These are phyloP conservation scores for Mirounga angustirostris DNA, from an alignment of 2,113 vertebrate species.

Conservation along the genomic window DNA sequence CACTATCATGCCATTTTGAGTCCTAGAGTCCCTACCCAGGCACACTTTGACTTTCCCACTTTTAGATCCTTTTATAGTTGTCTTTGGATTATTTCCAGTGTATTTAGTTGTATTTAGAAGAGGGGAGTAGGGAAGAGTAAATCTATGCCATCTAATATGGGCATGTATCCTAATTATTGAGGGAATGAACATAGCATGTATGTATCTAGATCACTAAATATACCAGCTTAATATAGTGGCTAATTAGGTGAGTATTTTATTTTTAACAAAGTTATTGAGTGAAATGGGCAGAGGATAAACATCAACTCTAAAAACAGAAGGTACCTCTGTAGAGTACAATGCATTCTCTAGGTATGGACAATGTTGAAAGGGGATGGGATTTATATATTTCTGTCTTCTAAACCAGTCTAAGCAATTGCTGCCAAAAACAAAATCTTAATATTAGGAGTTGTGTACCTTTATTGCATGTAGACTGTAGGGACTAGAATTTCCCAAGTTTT, in stretches of 20 bases:
- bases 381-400: background rate
- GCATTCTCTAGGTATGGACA: background rate
- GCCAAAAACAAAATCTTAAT: background rate
- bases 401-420: background rate
- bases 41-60: background rate
- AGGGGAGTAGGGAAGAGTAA: background rate
- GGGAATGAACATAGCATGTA: background rate
- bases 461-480: background rate
- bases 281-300: background rate
- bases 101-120: background rate
- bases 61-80: background rate
- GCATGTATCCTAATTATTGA: background rate
- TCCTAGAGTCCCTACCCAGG: background rate
- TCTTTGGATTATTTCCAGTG: background rate
- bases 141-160: background rate
- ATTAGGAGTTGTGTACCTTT: background rate
- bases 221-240: background rate
- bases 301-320: background rate
- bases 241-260: background rate
- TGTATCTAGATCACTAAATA: background rate
- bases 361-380: background rate
- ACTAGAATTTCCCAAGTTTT: background rate
- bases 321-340: background rate
- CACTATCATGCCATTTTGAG: background rate
- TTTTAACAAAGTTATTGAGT: background rate